Evolutionary conservation across 1,140 invertebrate genomes (phyloP).

Genomic region (Zaprionus nigranus): DNA sequence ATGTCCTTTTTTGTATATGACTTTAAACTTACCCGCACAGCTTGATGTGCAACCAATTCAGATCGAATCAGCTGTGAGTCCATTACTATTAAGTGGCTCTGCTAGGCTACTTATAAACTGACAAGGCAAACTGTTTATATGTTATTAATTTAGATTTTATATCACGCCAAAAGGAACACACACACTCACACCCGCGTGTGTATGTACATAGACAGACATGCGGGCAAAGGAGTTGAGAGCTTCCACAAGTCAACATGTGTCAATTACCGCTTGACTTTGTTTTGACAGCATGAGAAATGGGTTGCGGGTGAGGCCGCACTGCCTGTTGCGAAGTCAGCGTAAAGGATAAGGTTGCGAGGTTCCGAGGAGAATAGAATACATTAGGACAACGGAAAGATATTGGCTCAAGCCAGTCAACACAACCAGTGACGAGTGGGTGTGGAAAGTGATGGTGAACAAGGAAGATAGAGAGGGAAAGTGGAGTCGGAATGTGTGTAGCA

Average conservation of each 20-base stretch:
- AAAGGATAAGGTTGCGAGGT: conserved; percentile 20
- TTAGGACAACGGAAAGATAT: conserved; percentile 1
- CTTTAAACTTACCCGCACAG: no score
- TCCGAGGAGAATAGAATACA: conserved; percentile 4
- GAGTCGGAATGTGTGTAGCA: background rate
- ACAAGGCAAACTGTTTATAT: background rate
- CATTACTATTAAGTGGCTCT: background rate
- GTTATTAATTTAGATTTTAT: conserved; percentile 39
- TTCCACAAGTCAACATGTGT: conserved; percentile 68
- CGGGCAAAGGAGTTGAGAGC: conserved; percentile 11
- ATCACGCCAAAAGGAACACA: conserved; percentile 4
- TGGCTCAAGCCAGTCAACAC: conserved; percentile 1
- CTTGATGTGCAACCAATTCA: background rate
- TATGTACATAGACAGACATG: background rate
- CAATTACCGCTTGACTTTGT: conserved; percentile 76
- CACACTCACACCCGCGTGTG: background rate
- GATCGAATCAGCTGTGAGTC: background rate
- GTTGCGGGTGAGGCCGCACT: conserved; percentile 37
- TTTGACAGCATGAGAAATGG: conserved; percentile 74
- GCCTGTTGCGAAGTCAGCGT: conserved; percentile 6
- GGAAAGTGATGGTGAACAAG: background rate
- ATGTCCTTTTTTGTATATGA: no score
- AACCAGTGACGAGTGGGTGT: background rate
- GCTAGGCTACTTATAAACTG: background rate
- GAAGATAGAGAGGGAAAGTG: background rate